Evolutionary conservation across 2,113 vertebrate species (phyloP), one percentile per base, ranked within the genome.

Genomic region (Onychostruthus taczanowskii): DNA sequence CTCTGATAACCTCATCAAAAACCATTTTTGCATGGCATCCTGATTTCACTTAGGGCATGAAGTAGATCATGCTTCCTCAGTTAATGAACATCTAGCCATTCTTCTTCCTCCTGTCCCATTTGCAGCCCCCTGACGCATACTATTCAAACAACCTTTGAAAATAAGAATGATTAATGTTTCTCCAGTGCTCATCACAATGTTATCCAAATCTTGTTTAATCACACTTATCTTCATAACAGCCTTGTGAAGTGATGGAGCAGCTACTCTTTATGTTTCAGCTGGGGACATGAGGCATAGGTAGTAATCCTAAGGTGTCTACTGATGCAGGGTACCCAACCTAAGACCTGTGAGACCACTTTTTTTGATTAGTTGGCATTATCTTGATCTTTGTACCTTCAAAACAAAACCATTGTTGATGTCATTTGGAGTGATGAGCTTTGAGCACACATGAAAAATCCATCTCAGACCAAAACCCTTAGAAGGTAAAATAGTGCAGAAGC

Each of bases 201-300:
- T 89, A 95, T 62, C 80, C 79, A 90, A 93, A 95, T 80, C 88
- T 93, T 90, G 37, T 93, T 93, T 92, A 88, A 90, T 96, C 79
- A 92, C 72, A 88, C 83, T 94, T 82, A 88, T 80, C 88, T 96
- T 94, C 46, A 13, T 92, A 94, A 92, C 33, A 90, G 58, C 80
- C 43, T 59, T 70, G 55, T 81, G 72, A 89, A 93, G 75, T 68
- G 64, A 89, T 0, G 1, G 56, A 74, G 55, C 0, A 7, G 89
- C 76, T 59, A 84, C n/a, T 87, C 64, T 86, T 93, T 63, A 67
- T 80, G 67, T 81, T 93, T 84, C 72, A 89, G 13, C 59, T 70
- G 89, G 61, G 61, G 73, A 92, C 55, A 26, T 8, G 8, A 73
- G 28, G n/a, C 43, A 39, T 9, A 53, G 50, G 67, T 6, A 44